A percentile compares a stretch with the other conserved stretches of the same genome.
These are phyloP conservation scores for Lumbricus terrestris DNA, from an alignment of 2,888 invertebrate species.

Conservation along the genomic window DNA sequence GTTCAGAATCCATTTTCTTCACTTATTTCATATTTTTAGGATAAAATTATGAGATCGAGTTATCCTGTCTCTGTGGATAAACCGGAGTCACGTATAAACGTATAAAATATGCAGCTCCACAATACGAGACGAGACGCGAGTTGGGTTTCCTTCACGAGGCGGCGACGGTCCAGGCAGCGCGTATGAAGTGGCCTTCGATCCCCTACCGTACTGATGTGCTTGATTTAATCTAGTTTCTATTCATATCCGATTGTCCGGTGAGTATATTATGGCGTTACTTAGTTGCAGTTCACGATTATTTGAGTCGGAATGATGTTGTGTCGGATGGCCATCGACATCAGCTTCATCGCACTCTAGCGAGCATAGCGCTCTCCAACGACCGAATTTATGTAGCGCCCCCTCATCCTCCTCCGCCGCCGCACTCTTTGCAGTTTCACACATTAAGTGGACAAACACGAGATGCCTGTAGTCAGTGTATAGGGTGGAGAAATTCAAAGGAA, in stretches of 20 bases:
- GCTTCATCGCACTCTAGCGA: neutral
- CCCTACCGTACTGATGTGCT: too few species aligned
- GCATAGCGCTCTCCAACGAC: neutral
- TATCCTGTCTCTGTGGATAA: too few species aligned
- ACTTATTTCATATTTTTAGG: too few species aligned
- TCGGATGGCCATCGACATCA: neutral
- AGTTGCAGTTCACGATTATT: neutral
- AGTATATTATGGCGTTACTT: neutral
- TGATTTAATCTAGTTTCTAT: neutral
- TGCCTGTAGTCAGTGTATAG: neutral
- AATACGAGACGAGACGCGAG: too few species aligned
- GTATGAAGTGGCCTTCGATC: neutral
- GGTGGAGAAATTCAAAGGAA: conserved; percentile 3
- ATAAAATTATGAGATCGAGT: too few species aligned
- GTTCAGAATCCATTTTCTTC: too few species aligned
- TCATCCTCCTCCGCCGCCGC: too few species aligned
- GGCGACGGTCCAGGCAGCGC: too few species aligned
- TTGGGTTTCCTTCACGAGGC: too few species aligned
- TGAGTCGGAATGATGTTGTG: neutral
- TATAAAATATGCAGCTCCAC: too few species aligned
- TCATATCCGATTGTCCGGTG: neutral
- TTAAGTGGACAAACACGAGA: neutral
- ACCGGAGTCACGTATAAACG: too few species aligned
- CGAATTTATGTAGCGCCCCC: neutral
- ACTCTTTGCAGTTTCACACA: neutral